Evolutionary conservation across 2,888 invertebrate species (phyloP), one percentile per base, ranked within the genome.

Genomic region (Drosophila merina): DNA sequence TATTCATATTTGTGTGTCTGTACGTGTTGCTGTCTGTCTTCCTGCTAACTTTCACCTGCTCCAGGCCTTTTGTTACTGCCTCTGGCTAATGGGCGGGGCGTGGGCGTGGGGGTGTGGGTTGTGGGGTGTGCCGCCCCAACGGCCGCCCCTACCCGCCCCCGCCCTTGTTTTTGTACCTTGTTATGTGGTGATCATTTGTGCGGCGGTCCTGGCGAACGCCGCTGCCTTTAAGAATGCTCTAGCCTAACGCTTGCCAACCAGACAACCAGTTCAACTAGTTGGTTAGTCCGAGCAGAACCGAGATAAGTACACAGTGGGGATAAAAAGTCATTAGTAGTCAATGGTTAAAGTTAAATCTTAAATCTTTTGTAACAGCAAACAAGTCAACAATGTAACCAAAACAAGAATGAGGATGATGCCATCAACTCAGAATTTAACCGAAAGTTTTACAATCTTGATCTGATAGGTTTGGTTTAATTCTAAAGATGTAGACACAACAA

Each of bases 211-310:
- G 51, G 51, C 42, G 38, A 51, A 28, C 47, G 52, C 25, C 48
- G 72, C 33, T 55, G 60, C 57, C 49, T 54, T 76, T 66, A 50
- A 48, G 45, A 48, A 60, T 60, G 60, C 66, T 72, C 52, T 58
- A 70, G 64, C 57, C 72, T 68, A 73, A 75, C 59, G 57, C 63
- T 57, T 56, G 44, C 31, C 69, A 42, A 42, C 40, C 40, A 42
- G 79, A 79, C 77, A 79, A 86, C 84, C 86, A 80, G 80, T 80
- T 86, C 60, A 72, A 80, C 85, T 77, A 86, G 87, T 80, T 72
- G 55, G 67, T 60, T 58, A 64, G 52, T 64, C 52, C 54, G 72
- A 70, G 69, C 69, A 45, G 52, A 69, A 69, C 69, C 48, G 69
- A 69, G 69, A 54, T 62, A 62, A 62, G 60, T 62, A 62, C 60